These are phyloP conservation scores for Cryptotermes secundus DNA, from an alignment of 1,140 invertebrate species.

Conservation along the genomic window DNA sequence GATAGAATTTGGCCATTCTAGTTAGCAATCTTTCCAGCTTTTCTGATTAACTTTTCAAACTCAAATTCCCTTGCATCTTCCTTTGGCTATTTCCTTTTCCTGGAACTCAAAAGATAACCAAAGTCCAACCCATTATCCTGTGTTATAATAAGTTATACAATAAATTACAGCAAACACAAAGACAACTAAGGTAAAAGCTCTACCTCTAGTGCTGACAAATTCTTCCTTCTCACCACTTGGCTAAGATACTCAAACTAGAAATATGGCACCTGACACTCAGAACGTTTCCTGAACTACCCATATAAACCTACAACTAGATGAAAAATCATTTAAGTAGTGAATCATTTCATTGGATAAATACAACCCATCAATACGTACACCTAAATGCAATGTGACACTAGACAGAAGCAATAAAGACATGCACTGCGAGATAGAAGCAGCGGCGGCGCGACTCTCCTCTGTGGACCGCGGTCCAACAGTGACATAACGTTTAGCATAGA, in stretches of 20 bases:
- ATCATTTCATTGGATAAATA: conserved; percentile 39
- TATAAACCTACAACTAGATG: conserved; percentile 39
- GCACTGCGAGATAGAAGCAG: conserved; percentile 35
- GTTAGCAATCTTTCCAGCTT: conserved; percentile 40
- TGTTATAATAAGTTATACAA: conserved; percentile 39
- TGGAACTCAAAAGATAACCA: conserved; percentile 41
- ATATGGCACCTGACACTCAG: conserved; percentile 38
- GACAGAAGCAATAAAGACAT: conserved; percentile 39
- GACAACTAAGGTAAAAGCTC: conserved; percentile 41
- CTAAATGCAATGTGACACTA: conserved; percentile 40
- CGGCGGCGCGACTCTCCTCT: conserved; percentile 28
- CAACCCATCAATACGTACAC: conserved; percentile 40
- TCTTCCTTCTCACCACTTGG: conserved; percentile 30
- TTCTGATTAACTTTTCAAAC: conserved; percentile 35
- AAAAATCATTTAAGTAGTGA: conserved; percentile 39
- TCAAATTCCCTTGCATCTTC: conserved; percentile 36
- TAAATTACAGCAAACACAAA: conserved; percentile 42
- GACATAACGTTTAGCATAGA: conserved; percentile 36
- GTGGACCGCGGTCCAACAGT: conserved; percentile 26
- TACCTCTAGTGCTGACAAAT: conserved; percentile 37
- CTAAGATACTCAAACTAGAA: conserved; percentile 36
- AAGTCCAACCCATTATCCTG: conserved; percentile 42
- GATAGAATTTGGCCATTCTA: conserved; percentile 44
- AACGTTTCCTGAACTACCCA: conserved; percentile 38
- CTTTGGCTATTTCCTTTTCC: conserved; percentile 33